phyloP scores from a whole-genome alignment of 2,888 invertebrate genomes.

The Augochlorella aurata region DNA sequence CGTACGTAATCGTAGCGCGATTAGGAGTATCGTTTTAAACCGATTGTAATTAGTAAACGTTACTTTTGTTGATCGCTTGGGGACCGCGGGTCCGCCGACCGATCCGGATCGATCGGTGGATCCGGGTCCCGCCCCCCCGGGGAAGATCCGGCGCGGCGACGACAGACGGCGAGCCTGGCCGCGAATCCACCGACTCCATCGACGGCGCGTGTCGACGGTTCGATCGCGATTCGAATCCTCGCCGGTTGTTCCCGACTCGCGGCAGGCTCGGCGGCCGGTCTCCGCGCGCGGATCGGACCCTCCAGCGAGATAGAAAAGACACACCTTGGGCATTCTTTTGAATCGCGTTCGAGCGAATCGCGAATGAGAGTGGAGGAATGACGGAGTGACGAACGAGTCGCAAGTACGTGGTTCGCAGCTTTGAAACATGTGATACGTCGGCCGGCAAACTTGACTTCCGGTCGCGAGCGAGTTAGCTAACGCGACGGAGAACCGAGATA shows the following conservation, averaged over 20 bases:
- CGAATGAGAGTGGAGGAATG: constrained; percentile 45
- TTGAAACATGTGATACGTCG: constrained; percentile 79
- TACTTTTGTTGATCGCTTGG: constrained; percentile 58
- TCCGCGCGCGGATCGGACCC: background rate
- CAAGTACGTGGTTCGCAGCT: constrained; percentile 73
- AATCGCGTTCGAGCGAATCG: constrained; percentile 55
- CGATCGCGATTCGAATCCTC: background rate
- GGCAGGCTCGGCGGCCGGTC: background rate
- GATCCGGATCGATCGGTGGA: background rate
- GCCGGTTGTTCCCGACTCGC: background rate
- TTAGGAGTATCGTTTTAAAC: constrained; percentile 57
- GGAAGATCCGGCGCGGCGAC: background rate
- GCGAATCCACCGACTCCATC: background rate
- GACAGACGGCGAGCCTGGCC: background rate
- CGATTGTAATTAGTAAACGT: constrained; percentile 58
- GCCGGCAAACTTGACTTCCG: constrained; percentile 65
- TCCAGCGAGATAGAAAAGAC: constrained; percentile 26
- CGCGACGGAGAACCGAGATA: background rate
- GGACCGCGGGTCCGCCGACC: background rate
- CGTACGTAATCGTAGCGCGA: constrained; percentile 59
- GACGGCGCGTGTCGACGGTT: background rate
- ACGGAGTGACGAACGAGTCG: constrained; percentile 53
- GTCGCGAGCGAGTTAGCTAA: background rate
- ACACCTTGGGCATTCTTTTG: constrained; percentile 65
- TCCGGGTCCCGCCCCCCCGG: background rate